phyloP scores from a whole-genome alignment of 2,113 vertebrate genomes.

The Sander vitreus region DNA sequence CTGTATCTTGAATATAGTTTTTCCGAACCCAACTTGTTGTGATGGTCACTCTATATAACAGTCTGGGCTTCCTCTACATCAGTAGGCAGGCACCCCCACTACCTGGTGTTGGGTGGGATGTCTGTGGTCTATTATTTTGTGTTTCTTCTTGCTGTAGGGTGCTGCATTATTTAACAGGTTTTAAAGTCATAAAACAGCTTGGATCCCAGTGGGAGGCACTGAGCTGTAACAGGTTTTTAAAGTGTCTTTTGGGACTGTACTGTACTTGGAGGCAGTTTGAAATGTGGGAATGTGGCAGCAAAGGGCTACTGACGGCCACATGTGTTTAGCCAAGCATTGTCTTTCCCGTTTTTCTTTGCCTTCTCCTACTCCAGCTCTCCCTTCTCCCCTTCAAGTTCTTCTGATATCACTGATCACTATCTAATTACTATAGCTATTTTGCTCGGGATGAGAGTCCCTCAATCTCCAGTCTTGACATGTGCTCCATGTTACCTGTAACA shows the following conservation, averaged over 20 bases:
- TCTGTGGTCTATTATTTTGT: slow-evolving; percentile 72
- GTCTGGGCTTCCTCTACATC: slow-evolving; percentile 29
- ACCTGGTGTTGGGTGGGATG: slow-evolving; percentile 46
- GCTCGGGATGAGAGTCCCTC: neutral
- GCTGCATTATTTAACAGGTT: slow-evolving; percentile 87
- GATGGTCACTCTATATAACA: slow-evolving; percentile 23
- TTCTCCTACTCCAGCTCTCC: neutral
- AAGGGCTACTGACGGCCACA: neutral
- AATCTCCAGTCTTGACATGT: slow-evolving; percentile 8
- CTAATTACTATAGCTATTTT: neutral
- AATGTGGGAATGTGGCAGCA: slow-evolving; percentile 20
- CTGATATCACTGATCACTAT: neutral
- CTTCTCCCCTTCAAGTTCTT: slow-evolving; percentile 23
- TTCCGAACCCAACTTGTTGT: neutral
- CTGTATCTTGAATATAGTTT: slow-evolving; percentile 7
- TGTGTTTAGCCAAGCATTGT: slow-evolving; percentile 21
- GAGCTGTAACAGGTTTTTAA: slow-evolving; percentile 76
- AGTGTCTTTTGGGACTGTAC: slow-evolving; percentile 74
- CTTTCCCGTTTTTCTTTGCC: neutral
- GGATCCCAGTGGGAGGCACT: slow-evolving; percentile 79
- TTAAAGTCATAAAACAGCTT: slow-evolving; percentile 89
- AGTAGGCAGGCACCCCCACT: slow-evolving; percentile 24
- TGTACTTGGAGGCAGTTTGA: slow-evolving; percentile 38
- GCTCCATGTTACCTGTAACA: slow-evolving; percentile 12
- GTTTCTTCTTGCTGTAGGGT: slow-evolving; percentile 66